Conservation (phyloP, 2,888 invertebrate species). For the Caradrina clavipalpis region DNA sequence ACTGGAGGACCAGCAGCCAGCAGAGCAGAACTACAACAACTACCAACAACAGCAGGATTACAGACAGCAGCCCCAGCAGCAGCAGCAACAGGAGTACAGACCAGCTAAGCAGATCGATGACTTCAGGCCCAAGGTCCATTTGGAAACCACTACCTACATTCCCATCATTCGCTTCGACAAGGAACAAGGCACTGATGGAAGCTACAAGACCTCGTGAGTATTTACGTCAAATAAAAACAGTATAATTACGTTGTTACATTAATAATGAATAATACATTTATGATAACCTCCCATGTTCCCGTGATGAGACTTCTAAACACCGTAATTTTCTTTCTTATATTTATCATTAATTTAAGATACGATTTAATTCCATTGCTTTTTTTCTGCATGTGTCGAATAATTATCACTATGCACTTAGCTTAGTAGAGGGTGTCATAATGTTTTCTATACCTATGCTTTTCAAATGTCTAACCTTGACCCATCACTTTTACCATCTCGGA, state of each 20-base stretch:
- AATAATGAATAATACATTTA: background rate
- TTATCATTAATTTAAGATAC: background rate
- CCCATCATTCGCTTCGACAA: slow-evolving; percentile 96
- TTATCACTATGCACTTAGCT: slow-evolving; percentile 2
- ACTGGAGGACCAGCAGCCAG: slow-evolving; percentile 79
- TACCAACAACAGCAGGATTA: slow-evolving; percentile 72
- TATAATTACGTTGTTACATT: too few relatives aligned
- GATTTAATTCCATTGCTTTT: background rate
- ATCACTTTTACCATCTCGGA: slow-evolving; percentile 43
- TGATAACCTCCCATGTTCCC: background rate
- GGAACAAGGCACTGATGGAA: slow-evolving; percentile 95
- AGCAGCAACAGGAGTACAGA: slow-evolving; percentile 75
- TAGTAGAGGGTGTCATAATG: background rate
- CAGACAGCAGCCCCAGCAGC: slow-evolving; percentile 67
- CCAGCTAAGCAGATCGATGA: slow-evolving; percentile 82
- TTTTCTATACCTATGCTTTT: slow-evolving; percentile 13
- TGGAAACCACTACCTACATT: slow-evolving; percentile 93
- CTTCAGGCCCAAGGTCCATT: slow-evolving; percentile 84
- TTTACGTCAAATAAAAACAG: background rate
- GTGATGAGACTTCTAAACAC: background rate
- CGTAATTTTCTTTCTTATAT: background rate
- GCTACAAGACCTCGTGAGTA: slow-evolving; percentile 95
- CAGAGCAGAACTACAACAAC: slow-evolving; percentile 84
- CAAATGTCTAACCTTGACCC: slow-evolving; percentile 50
- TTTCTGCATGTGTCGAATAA: background rate